Evolutionary conservation across 1,140 invertebrate genomes (phyloP).

Genomic region (Ceratosolen solmsi): DNA sequence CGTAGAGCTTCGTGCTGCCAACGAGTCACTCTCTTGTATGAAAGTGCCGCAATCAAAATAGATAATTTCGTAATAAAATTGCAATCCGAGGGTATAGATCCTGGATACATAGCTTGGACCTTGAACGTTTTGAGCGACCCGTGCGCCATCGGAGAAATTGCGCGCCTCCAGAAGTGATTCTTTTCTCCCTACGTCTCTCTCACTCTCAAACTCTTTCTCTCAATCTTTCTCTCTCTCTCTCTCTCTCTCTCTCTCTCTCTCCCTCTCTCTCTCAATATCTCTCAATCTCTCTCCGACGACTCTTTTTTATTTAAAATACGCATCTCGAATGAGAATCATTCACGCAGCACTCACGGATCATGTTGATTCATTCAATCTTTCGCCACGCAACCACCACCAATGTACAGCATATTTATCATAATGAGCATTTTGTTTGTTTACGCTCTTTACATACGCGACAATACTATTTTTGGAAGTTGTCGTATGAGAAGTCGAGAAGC

Average conservation of each 20-base stretch:
- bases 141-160: background rate
- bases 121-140: background rate
- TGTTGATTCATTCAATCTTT: conserved; percentile 11
- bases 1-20: no score
- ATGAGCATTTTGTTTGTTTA: conserved; percentile 18
- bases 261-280: no score
- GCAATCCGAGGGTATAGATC: no score
- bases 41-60: conserved; percentile 47
- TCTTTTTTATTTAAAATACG: background rate
- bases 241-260: background rate
- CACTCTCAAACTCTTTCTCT: no score
- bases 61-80: conserved; percentile 36
- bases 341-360: no score
- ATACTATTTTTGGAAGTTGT: conserved; percentile 17
- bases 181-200: background rate
- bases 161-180: background rate
- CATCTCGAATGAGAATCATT: background rate
- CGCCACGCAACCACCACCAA: background rate
- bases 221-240: no score
- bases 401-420: background rate
- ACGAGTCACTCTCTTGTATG: background rate
- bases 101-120: background rate
- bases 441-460: background rate
- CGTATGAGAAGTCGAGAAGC: background rate
- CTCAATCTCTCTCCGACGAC: no score